phyloP scores from a whole-genome alignment of 1,140 invertebrate genomes.

The Paramacrobiotus metropolitanus region DNA sequence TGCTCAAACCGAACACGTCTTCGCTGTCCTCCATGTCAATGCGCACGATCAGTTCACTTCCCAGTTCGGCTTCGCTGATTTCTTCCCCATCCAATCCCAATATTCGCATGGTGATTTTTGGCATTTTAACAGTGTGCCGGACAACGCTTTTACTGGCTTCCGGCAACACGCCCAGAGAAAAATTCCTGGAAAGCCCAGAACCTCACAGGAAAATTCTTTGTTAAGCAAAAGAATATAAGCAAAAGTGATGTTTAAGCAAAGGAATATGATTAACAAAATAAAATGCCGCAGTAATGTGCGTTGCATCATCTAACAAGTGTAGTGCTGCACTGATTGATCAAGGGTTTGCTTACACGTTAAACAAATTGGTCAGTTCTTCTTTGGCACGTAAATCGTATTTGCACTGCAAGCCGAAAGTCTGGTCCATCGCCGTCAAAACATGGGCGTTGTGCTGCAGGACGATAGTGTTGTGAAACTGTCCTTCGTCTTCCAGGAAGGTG shows the following conservation, averaged over 20 bases:
- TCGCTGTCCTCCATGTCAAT: conserved; percentile 4
- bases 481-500: background rate
- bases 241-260: too few relatives aligned
- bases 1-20: background rate
- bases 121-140: background rate
- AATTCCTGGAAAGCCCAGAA: too few relatives aligned
- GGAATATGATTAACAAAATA: too few relatives aligned
- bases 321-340: too few relatives aligned
- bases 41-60: background rate
- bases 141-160: background rate
- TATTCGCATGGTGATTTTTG: background rate
- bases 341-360: conserved; percentile 3
- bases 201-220: too few relatives aligned
- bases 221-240: too few relatives aligned
- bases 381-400: background rate
- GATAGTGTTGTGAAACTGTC: background rate
- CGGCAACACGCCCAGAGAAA: background rate
- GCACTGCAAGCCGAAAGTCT: background rate
- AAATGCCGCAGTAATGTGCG: too few relatives aligned
- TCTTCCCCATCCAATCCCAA: background rate
- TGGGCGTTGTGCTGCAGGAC: conserved; percentile 2
- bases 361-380: background rate
- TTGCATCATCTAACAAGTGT: too few relatives aligned
- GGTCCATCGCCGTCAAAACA: background rate
- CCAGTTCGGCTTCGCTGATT: background rate